Evolutionary conservation across 1,140 invertebrate species (phyloP).

Genomic region (Macrocentrus cingulum): DNA sequence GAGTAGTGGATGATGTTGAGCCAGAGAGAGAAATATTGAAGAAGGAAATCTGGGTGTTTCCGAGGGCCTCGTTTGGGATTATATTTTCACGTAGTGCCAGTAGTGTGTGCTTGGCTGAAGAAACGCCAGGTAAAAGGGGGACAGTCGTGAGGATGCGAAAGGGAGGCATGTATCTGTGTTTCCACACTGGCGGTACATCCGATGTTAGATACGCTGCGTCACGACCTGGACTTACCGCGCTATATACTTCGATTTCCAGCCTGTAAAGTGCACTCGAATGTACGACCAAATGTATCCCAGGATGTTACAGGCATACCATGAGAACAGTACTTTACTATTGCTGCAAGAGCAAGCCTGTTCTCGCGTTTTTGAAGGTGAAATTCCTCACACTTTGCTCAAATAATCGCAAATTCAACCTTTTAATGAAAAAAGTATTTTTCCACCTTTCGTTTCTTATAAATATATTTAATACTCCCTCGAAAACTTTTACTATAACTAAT

Average conservation of each 20-base stretch:
- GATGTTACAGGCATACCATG: slow-evolving; percentile 15
- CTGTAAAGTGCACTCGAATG: slow-evolving; percentile 6
- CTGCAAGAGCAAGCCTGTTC: no score
- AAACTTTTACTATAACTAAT: no score
- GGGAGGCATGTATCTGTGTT: slow-evolving; percentile 49
- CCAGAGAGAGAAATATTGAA: not conserved
- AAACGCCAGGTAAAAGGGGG: slow-evolving; percentile 12
- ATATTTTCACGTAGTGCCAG: not conserved
- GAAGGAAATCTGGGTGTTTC: not conserved
- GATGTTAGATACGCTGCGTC: slow-evolving; percentile 56
- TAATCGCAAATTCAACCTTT: no score
- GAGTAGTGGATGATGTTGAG: not conserved
- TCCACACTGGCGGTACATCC: slow-evolving; percentile 56
- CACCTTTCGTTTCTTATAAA: no score
- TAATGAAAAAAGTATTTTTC: no score
- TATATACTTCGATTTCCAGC: slow-evolving; percentile 4
- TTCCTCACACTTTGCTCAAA: no score
- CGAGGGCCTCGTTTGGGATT: not conserved
- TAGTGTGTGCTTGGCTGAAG: not conserved
- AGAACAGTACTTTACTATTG: slow-evolving; percentile 7
- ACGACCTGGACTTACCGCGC: slow-evolving; percentile 42
- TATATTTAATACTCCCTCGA: no score
- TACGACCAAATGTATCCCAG: slow-evolving; percentile 12
- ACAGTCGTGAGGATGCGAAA: slow-evolving; percentile 27
- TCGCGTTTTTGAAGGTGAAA: no score